Evolutionary conservation across 2,888 invertebrate species (phyloP), one percentile per base, ranked within the genome.

Genomic region (Slavum lentiscoides): DNA sequence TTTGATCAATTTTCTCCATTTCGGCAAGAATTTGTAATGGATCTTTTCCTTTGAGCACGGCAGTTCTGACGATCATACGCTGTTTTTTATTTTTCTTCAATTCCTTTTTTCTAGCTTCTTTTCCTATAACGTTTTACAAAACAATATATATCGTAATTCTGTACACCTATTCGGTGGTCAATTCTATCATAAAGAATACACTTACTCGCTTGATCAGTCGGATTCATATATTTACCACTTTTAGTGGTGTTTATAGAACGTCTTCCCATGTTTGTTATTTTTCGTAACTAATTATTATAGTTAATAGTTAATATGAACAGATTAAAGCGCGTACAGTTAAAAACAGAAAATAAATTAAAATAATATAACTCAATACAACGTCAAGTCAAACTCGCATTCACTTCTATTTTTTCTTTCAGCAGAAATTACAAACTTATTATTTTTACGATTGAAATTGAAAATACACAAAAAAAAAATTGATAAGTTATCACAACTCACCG

Each of bases 191-290:
- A 53, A 23, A 39, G n/a, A 23, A 30, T n/a, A 8, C 58, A 93
- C 96, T 93, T 91, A 96, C 98, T 90, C 82, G 97, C 97, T 92
- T 98, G 98, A 88, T 99, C 98, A 8, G 98, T 98, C 62, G 98
- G 98, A 88, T 99, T 99, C 98, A 99, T 98, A 86, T 96, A 98
- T 91, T 98, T 98, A 87, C 98, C 98, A 95, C 97, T 97, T 90
- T 98, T 98, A 77, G 98, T 98, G 93, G 97, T 97, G 89, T 97
- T 97, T 85, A 97, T 97, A 66, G 97, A 97, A 84, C 98, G 91
- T 81, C 97, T 91, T 82, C 98, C 98, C 98, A 98, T 98, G 84
- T 89, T 91, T 82, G 67, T 76, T 62, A 49, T 61, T 68, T 21
- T 58, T 23, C 30, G 53, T 37, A 58, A 59, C 23, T 1, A 55